Conservation (phyloP, 1,140 invertebrate species). For the Xylocopa sonorina region DNA sequence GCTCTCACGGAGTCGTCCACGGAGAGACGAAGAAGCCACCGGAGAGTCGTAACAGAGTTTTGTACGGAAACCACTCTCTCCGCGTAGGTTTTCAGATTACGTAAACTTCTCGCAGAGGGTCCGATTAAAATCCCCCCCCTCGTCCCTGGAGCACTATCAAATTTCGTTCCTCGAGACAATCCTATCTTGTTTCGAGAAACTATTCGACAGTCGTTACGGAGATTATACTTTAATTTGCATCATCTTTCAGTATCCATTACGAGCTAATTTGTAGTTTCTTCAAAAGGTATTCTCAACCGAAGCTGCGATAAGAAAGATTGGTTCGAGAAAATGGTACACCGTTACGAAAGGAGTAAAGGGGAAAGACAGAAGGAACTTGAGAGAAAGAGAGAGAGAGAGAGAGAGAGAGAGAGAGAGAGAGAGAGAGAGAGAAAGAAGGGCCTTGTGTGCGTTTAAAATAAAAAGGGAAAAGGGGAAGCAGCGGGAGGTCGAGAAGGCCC, state of each 20-base stretch:
- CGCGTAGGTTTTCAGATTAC: background rate
- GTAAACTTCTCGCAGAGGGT: background rate
- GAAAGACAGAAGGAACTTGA: slow-evolving; percentile 40
- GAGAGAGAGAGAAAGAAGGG: slow-evolving; percentile 44
- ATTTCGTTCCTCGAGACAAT: too few species aligned
- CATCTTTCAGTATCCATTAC: too few species aligned
- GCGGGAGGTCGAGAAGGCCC: slow-evolving; percentile 69
- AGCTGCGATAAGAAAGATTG: background rate
- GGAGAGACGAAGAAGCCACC: background rate
- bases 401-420: too few species aligned
- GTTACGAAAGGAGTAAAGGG: slow-evolving; percentile 18
- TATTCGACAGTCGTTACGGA: background rate
- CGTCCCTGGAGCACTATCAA: background rate
- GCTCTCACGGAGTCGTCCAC: slow-evolving; percentile 31
- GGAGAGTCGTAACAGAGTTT: background rate
- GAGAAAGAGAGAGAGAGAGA: slow-evolving; percentile 28
- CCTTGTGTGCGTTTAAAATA: slow-evolving; percentile 65
- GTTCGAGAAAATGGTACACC: slow-evolving; percentile 13
- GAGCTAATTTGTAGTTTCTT: background rate
- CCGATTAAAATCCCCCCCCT: background rate
- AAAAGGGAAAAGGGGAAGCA: slow-evolving; percentile 64
- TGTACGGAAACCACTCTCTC: slow-evolving; percentile 17
- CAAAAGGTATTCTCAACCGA: background rate
- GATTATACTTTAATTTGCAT: background rate
- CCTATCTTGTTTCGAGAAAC: too few species aligned